A percentile compares a stretch with the other conserved stretches of the same genome.
These are phyloP conservation scores for Cercocebus atys DNA, from an alignment of 2,113 vertebrate genomes.

Conservation along the genomic window DNA sequence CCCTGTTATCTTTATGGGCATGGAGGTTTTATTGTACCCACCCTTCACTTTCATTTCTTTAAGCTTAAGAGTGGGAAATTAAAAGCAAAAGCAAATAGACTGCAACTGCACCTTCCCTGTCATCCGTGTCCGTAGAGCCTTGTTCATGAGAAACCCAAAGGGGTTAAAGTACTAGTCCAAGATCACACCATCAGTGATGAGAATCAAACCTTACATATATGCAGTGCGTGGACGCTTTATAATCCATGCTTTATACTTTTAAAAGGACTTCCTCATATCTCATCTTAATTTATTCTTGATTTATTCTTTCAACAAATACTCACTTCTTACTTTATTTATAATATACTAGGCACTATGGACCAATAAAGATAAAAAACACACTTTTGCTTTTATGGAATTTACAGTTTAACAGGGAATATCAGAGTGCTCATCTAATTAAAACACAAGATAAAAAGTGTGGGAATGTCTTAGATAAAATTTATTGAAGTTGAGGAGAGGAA, in stretches of 20 bases:
- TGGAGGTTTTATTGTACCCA: constrained; percentile 46
- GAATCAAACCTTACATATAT: not conserved
- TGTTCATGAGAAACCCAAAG: not conserved
- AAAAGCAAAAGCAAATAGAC: constrained; percentile 55
- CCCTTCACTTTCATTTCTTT: constrained; percentile 46
- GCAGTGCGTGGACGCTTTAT: not conserved
- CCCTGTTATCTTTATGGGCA: constrained; percentile 49
- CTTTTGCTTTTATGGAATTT: constrained; percentile 26
- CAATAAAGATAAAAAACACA: constrained; percentile 28
- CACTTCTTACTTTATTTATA: not conserved
- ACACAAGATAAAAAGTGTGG: constrained; percentile 24
- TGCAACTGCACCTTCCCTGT: not conserved
- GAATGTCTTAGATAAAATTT: constrained; percentile 44
- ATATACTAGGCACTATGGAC: not conserved
- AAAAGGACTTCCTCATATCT: not conserved
- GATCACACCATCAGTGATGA: not conserved
- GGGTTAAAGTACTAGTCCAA: not conserved
- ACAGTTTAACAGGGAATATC: not conserved
- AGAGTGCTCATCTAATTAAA: constrained; percentile 28
- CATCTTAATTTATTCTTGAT: constrained; percentile 15
- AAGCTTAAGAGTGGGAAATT: constrained; percentile 61
- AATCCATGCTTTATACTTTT: not conserved
- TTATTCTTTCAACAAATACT: constrained; percentile 47
- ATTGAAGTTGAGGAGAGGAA: not conserved
- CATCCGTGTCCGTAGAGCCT: not conserved